These are phyloP conservation scores for Camponotus vicinus DNA, from an alignment of 1,140 invertebrate genomes.

Conservation along the genomic window DNA sequence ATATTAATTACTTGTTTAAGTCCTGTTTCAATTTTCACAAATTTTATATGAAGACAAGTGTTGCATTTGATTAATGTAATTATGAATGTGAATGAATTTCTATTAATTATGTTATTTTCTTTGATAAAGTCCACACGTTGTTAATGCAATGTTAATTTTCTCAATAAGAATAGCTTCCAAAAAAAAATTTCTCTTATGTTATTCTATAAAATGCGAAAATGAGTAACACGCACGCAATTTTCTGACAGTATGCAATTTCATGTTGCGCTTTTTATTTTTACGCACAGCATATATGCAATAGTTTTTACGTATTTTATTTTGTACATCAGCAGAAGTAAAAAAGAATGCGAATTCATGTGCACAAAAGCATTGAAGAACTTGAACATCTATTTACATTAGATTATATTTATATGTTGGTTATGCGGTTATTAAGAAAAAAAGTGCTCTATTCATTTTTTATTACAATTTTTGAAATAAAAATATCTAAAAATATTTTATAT, in stretches of 20 bases:
- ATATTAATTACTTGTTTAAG: no score
- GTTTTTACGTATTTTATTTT: neutral
- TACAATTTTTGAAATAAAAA: neutral
- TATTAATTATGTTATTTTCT: neutral
- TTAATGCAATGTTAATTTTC: constrained; percentile 9
- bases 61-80: neutral
- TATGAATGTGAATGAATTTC: neutral
- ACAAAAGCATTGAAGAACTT: neutral
- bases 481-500: neutral
- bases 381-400: neutral
- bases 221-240: neutral
- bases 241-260: neutral
- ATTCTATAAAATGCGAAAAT: neutral
- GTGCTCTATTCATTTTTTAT: neutral
- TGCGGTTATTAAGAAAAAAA: neutral
- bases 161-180: neutral
- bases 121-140: neutral
- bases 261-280: constrained; percentile 7
- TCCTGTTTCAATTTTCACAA: no score
- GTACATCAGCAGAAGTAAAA: neutral
- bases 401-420: no score
- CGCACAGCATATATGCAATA: neutral
- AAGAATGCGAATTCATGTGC: neutral
- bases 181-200: neutral
- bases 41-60: no score